Base-by-base conservation (phyloP, 2,797 vertebrate species). In the Brotula barbata region DNA sequence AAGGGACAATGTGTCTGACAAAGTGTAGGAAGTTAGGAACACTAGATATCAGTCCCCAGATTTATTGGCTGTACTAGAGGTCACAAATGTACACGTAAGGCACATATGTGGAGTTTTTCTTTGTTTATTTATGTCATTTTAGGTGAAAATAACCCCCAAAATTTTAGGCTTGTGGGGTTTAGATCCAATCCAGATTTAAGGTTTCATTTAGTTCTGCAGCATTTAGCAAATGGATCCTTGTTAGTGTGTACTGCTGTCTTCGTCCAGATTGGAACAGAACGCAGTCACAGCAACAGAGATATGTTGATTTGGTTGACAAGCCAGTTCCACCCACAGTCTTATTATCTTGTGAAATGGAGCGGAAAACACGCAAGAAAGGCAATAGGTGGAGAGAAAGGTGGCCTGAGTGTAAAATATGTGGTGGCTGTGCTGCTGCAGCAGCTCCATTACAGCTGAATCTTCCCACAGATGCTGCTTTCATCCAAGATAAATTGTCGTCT, bases 331-430 rank as follows among this genome's bases (percentile, higher is more conserved):
- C 41, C 55, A 39, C 68, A 67, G 73, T 43, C 74, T 81, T 75
- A 81, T 87, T 84, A 77, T 83, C 63, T 49, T 63, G 74, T 81
- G 73, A 85, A 82, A 83, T 81, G 75, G 71, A 85, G 83, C 74
- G 71, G 80, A 85, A 75, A 73, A 73, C 56, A 39, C 47, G 68
- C 1, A 37, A 52, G 33, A 59, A 58, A 77, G 55, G 69, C 63
- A 71, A 61, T 45, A 60, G 73, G 46, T 60, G 28, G 70, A 47
- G 51, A 72, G 58, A 70, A 80, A 74, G 44, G 64, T 64, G 69
- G 47, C 67, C 51, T 72, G 16, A 0, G 50, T 64, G 78, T 81
- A 68, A 82, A 78, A 75, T 68, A 68, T 81, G 43, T 73, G 73
- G 70, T 48, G 52, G 62, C 41, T 22, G 68, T 14, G 42, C 46